Base-by-base conservation (phyloP, 2,888 invertebrate species). In the Trichacis sp. region DNA sequence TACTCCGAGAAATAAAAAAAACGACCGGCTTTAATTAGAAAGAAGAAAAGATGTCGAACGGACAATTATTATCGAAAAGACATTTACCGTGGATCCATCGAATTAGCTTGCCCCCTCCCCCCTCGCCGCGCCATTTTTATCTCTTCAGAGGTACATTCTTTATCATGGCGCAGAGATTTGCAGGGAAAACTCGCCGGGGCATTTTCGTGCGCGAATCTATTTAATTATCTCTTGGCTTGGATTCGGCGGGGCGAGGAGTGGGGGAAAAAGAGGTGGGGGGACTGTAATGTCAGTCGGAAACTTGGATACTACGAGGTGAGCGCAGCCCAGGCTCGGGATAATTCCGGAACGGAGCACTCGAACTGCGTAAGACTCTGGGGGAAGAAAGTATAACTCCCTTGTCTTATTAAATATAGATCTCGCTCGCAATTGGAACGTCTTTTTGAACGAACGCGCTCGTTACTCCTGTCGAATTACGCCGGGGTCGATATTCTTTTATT, bases 341-440 rank as follows among this genome's bases (percentile, higher is more conserved):
- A 70, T 70, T 71, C 58, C 65, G 64, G 51, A 60, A 66, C 40
- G 48, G 63, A 69, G 72, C 72, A 68, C 75, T 74, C 70, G 71
- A 76, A 73, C 71, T 63, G 72, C 73, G 68, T 72, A 69, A 71
- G 57, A 57, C 49, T 46, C 52, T 56, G 54, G 38, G 57, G n/a
- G 68, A 68, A 64, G 71, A 74, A 75, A 77, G 74, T 75, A 77
- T 77, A 77, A 77, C 76, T 77, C 73, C 69, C 55, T 70, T 72
- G 74, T 77, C 78, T 78, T 78, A 77, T 79, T 78, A 77, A 78
- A 79, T 79, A 78, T 77, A 79, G 76, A 77, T 79, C 74, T 72
- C 62, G 65, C 71, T 65, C 56, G 74, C 75, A 76, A 76, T 77
- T 77, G 75, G 74, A 76, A 75, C 74, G 78, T 77, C 75, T 72